Percentiles rank a stretch among this genome's conserved stretches.
These are phyloP conservation scores for Homalodisca vitripennis DNA, from an alignment of 1,140 invertebrate species.

Conservation along the genomic window DNA sequence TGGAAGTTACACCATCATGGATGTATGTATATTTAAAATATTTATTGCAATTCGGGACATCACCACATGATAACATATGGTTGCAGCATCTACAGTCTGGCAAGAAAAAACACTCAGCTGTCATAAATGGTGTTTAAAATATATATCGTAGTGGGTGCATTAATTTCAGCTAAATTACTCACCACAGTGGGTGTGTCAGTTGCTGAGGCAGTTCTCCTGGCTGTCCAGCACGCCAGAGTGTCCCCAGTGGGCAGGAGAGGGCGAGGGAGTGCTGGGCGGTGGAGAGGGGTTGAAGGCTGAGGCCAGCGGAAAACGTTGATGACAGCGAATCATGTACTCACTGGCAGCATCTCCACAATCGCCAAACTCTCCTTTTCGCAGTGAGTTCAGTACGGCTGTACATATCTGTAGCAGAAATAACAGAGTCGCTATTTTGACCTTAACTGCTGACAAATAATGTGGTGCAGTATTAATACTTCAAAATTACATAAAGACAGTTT, in stretches of 20 bases:
- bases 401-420: constrained; percentile 62
- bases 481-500: no score
- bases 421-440: constrained; percentile 12
- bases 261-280: background rate
- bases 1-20: no score
- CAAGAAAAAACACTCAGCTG: no score
- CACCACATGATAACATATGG: no score
- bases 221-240: constrained; percentile 10
- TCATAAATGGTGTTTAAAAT: no score
- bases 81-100: no score
- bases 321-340: constrained; percentile 69
- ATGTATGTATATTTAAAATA: no score
- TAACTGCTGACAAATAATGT: no score
- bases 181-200: constrained; percentile 12
- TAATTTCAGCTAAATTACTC: no score
- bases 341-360: constrained; percentile 63
- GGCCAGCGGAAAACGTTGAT: constrained; percentile 71
- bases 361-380: constrained; percentile 77
- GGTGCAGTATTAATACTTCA: no score
- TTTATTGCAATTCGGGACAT: no score
- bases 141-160: no score
- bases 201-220: constrained; percentile 24
- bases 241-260: background rate
- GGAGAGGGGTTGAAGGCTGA: constrained; percentile 55
- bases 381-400: constrained; percentile 70